Evolutionary conservation across 2,797 vertebrate genomes (phyloP).

Genomic region (Melanogrammus aeglefinus): DNA sequence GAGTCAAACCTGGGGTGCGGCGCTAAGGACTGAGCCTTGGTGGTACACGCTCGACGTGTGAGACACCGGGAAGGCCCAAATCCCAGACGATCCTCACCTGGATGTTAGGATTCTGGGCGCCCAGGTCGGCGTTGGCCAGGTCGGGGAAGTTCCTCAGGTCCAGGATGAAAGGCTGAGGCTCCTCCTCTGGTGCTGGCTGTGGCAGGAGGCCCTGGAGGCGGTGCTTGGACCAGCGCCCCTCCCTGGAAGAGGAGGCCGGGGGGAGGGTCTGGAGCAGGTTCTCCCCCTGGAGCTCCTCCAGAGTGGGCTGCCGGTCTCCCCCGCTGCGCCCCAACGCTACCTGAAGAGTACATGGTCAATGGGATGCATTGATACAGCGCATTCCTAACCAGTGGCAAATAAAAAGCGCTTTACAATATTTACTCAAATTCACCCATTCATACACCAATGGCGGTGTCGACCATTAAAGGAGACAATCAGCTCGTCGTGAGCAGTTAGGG

Average conservation of each 20-base stretch:
- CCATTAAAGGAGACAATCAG: too few relatives aligned
- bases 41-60: too few relatives aligned
- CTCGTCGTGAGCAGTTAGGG: too few relatives aligned
- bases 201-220: constrained; percentile 47
- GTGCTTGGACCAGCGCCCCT: constrained; percentile 52
- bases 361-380: too few relatives aligned
- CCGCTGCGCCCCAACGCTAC: neutral
- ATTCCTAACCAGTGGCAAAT: too few relatives aligned
- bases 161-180: constrained; percentile 71
- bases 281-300: constrained; percentile 43
- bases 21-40: too few relatives aligned
- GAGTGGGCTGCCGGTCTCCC: constrained; percentile 30
- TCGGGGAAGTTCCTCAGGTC: constrained; percentile 82
- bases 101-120: constrained; percentile 83
- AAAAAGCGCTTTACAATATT: too few relatives aligned
- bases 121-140: constrained; percentile 77
- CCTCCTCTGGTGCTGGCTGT: constrained; percentile 42
- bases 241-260: constrained; percentile 37
- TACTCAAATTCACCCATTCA: too few relatives aligned
- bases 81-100: constrained; percentile 70
- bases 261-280: constrained; percentile 66
- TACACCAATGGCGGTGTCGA: too few relatives aligned
- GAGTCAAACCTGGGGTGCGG: too few relatives aligned
- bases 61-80: neutral
- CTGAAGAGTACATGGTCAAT: neutral